Evolutionary conservation across 2,113 vertebrate genomes (phyloP), one percentile per base, ranked within the genome.

Genomic region (Hoplias malabaricus): DNA sequence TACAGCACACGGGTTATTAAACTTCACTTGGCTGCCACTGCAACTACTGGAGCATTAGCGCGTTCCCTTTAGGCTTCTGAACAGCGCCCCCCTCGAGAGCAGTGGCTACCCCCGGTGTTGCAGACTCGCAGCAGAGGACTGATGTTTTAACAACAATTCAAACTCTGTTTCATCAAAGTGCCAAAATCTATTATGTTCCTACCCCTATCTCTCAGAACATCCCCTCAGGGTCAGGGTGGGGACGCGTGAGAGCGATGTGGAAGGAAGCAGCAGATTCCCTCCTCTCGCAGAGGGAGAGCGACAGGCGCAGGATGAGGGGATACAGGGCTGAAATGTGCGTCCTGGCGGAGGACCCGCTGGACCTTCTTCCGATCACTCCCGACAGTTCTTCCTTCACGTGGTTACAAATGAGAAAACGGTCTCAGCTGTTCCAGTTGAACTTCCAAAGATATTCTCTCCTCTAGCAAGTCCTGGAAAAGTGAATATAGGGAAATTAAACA

Each of bases 391-490:
- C 57, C 76, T 36, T 75, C 83, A 63, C 38, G 88, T 81, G 87
- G 89, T 96, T 98, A 99, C 89, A 98, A 94, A 90, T 99, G 98
- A 86, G 98, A 99, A 90, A 99, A 99, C 19, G 98, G 98, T 91
- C 98, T 94, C 87, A 99, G 96, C 88, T 99, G 98, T 91, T 99
- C 98, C 93, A 99, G 94, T 92, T 99, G 98, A 73, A 99, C 96
- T 91, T 99, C 98, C 91, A 99, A 90, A 80, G 98, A 98, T 92
- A 99, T 99, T 90, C 98, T 95, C 90, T 99, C 98, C 86, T 99
- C 98, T 73, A 99, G 95, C 87, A 99, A 92, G 90, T 99, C 98
- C 98, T 99, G 87, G 12, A 90, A 68, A 36, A 31, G 25, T 66
- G 19, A 29, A 19, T 1, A 31, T 43, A 33, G 27, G 4, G 0